These are phyloP conservation scores for Adelges cooleyi DNA, from an alignment of 1,140 invertebrate genomes.

Conservation along the genomic window DNA sequence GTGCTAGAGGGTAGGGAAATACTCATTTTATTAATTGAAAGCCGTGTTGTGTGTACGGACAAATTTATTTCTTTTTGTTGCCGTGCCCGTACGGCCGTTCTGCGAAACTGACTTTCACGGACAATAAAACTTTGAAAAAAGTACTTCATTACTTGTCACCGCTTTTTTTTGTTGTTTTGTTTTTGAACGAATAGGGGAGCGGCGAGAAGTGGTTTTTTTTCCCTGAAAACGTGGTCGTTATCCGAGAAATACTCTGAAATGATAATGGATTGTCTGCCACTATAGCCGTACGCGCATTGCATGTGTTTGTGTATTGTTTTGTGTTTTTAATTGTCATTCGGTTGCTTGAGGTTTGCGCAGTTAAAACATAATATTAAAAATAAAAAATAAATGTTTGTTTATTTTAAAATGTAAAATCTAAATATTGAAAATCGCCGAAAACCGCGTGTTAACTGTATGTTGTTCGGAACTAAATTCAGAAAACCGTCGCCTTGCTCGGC, in stretches of 20 bases:
- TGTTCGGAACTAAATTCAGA: too few relatives aligned
- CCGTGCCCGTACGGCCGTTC: not conserved
- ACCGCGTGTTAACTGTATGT: too few relatives aligned
- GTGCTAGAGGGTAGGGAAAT: not conserved
- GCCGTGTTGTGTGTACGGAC: constrained; percentile 5
- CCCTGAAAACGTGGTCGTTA: not conserved
- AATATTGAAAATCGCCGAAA: too few relatives aligned
- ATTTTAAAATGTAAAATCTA: too few relatives aligned
- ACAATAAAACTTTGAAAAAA: constrained; percentile 23
- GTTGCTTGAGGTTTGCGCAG: too few relatives aligned
- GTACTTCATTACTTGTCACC: constrained; percentile 25
- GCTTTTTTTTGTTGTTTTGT: not conserved
- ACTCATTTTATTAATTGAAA: constrained; percentile 29
- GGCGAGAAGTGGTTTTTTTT: not conserved
- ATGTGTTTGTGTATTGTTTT: too few relatives aligned
- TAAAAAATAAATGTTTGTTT: too few relatives aligned
- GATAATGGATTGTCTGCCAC: constrained; percentile 11
- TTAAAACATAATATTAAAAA: too few relatives aligned
- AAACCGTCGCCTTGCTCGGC: too few relatives aligned
- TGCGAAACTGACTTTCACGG: constrained; percentile 21
- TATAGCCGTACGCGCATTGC: too few relatives aligned
- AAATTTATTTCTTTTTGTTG: constrained; percentile 24
- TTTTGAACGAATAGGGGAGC: not conserved
- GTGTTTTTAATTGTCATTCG: constrained; percentile 6
- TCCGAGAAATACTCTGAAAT: not conserved